Conservation (phyloP, 2,888 invertebrate species). For the Nemurella pictetii region DNA sequence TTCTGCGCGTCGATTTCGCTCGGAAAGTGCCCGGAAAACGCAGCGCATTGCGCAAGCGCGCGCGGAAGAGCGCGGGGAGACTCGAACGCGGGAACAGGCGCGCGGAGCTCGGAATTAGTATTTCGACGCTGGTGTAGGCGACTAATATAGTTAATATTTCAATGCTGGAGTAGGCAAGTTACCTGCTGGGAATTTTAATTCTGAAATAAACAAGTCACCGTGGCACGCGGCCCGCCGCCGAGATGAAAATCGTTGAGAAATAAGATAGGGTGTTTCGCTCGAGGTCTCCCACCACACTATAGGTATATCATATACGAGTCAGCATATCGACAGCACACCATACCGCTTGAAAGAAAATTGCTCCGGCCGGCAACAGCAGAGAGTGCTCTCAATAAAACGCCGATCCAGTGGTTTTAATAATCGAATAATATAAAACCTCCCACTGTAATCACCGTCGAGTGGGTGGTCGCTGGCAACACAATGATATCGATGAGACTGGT, state of each 20-base stretch:
- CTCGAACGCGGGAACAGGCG: slow-evolving; percentile 8
- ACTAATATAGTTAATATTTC: slow-evolving; percentile 18
- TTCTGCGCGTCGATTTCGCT: neutral
- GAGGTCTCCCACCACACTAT: neutral
- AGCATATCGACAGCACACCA: neutral
- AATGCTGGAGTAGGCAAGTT: slow-evolving; percentile 17
- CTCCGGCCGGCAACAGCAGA: neutral
- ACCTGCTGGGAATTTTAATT: slow-evolving; percentile 17
- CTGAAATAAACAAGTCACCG: slow-evolving; percentile 22
- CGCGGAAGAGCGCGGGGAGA: neutral
- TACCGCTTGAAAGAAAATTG: neutral
- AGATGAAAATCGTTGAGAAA: slow-evolving; percentile 7
- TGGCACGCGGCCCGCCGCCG: neutral
- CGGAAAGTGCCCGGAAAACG: no score
- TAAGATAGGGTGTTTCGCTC: slow-evolving; percentile 5
- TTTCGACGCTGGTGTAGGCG: slow-evolving; percentile 4
- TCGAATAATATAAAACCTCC: slow-evolving; percentile 31
- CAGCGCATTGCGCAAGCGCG: no score
- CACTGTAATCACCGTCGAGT: slow-evolving; percentile 27
- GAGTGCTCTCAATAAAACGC: neutral
- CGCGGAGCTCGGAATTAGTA: neutral
- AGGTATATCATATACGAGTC: neutral
- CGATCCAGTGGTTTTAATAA: slow-evolving; percentile 26
- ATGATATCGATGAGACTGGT: neutral
- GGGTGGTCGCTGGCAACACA: slow-evolving; percentile 25